Evolutionary conservation across 1,140 invertebrate genomes (phyloP), one percentile per base, ranked within the genome.

Genomic region (Limonius californicus): DNA sequence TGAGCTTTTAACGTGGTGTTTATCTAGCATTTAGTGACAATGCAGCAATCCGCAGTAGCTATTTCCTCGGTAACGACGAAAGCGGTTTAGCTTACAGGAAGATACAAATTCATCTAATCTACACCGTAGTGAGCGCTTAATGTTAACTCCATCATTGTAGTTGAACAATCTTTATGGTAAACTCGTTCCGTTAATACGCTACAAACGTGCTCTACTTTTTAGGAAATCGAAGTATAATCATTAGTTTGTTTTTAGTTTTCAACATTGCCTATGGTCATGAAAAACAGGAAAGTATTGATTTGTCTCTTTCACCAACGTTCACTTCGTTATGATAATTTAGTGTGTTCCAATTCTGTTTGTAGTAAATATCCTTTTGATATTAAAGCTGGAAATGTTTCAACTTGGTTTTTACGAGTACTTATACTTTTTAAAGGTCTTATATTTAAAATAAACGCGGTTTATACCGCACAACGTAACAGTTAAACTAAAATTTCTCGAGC

Each of bases 1-100:
- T 39, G n/a, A 39, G 35, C 35, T 39, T 39, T 39, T 39, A 39
- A 39, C 45, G 45, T 50, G 45, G 19, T 50, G 45, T 50, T 50
- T 50, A 50, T 50, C 45, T 21, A 21, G 45, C 45, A 50, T 50
- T 50, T 19, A 50, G 45, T 18, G 16, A 18, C 45, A 50, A 50
- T 50, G 16, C 19, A 12, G 45, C 45, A 50, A 50, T 50, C 19
- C 19, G 19, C 16, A 50, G 45, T 19, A 19, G 16, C 45, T 21
- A 21, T 50, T 19, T 50, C 45, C 45, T 11, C 12, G 8, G 4
- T 18, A 50, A 21, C 45, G 16, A 50, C 19, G 45, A 50, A 50
- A 19, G 8, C 35, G 35, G 35, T 50, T 50, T 18, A 50, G 45
- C 45, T 16, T 50, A 19, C 19, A 21, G 8, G n/a, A 8, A 12